These are phyloP conservation scores for Drosophila persimilis DNA, from an alignment of 1,140 invertebrate species.

Conservation along the genomic window DNA sequence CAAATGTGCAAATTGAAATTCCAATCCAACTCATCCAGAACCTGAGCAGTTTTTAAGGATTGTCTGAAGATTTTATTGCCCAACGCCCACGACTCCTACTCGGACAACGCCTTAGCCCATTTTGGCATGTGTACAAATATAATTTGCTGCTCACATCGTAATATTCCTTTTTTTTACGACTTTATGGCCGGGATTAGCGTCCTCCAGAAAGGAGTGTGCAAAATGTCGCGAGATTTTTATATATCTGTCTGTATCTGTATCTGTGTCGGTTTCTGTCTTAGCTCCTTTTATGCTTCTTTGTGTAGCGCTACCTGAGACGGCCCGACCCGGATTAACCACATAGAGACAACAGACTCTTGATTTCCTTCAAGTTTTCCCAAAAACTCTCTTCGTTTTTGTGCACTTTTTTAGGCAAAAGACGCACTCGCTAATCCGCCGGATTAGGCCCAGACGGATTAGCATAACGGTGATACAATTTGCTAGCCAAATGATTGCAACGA, in stretches of 20 bases:
- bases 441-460: slow-evolving; percentile 73
- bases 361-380: slow-evolving; percentile 65
- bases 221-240: slow-evolving; percentile 42
- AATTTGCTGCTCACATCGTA: slow-evolving; percentile 57
- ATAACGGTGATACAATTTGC: slow-evolving; percentile 74
- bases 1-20: slow-evolving; percentile 31
- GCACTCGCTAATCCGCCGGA: slow-evolving; percentile 68
- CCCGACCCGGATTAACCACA: slow-evolving; percentile 65
- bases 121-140: slow-evolving; percentile 69
- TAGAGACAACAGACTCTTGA: slow-evolving; percentile 48
- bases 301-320: slow-evolving; percentile 22
- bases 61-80: slow-evolving; percentile 27
- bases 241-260: slow-evolving; percentile 8
- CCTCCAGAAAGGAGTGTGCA: slow-evolving; percentile 73
- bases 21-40: slow-evolving; percentile 28
- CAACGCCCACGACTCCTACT: slow-evolving; percentile 19
- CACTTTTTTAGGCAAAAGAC: slow-evolving; percentile 68
- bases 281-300: slow-evolving; percentile 26
- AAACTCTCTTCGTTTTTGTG: slow-evolving; percentile 62
- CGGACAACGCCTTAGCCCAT: slow-evolving; percentile 15
- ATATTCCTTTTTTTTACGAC: slow-evolving; percentile 68
- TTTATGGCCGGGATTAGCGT: slow-evolving; percentile 78
- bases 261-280: slow-evolving; percentile 24
- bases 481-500: slow-evolving; percentile 60
- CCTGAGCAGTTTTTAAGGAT: slow-evolving; percentile 36